Evolutionary conservation across 2,113 vertebrate genomes (phyloP), one percentile per base, ranked within the genome.

Genomic region (Elephas maximus): DNA sequence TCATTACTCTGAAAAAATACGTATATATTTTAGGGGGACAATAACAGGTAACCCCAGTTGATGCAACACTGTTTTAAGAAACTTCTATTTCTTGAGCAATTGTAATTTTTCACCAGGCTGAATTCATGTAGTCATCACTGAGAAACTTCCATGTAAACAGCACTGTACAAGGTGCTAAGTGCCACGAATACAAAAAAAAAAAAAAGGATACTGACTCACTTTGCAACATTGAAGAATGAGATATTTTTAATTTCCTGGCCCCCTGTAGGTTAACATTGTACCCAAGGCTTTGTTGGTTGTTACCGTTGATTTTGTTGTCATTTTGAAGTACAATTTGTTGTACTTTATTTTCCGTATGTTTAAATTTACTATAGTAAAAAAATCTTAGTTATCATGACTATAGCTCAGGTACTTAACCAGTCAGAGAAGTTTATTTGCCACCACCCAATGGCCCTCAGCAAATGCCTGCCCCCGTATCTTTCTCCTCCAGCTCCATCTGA

Each of bases 11-110:
- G 18, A 62, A 87, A 85, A 44, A 21, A 62, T 23, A 20, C 11
- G 93, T 3, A 79, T 23, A 26, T 3, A 82, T 83, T 91, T 88
- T 62, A 86, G 83, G 74, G 96, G 12, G 57, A 51, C 76, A 83
- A 95, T 65, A 88, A 83, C 24, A 89, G 90, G 87, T 53, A 51
- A 90, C 57, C 76, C 69, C 81, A 79, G 60, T 33, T 80, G 60
- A 84, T 78, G 6, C 0, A 91, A 21, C 73, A 63, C 30, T 92
- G 79, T 93, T 92, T 95, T 84, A 95, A 84, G 73, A 94, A 96
- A 97, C 6, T 65, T 63, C 78, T 93, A 81, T 45, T 84, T 67
- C 51, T 91, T 63, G 23, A 92, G 48, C n/a, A 71, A 79, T 85
- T 83, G 37, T 37, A 53, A 51, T 90, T 94, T 74, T 94, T 92